Evolutionary conservation across 2,113 vertebrate species (phyloP).

Genomic region (Dipodomys merriami): DNA sequence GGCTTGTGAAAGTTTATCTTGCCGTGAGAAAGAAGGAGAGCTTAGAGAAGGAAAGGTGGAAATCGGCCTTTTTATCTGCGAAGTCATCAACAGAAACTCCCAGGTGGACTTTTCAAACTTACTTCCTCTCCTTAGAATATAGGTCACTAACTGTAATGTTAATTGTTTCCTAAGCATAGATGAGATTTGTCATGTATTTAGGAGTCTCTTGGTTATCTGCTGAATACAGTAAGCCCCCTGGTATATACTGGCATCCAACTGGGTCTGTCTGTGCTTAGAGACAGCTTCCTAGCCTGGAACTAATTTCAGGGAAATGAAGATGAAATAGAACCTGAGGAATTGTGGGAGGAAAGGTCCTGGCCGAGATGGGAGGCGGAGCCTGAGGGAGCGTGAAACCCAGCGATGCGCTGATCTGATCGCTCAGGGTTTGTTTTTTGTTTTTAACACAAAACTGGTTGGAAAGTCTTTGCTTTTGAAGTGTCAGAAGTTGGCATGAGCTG

Average conservation of each 20-base stretch:
- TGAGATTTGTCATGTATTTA: constrained; percentile 64
- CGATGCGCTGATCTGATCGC: constrained; percentile 49
- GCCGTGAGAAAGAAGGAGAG: neutral
- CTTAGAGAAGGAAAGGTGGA: neutral
- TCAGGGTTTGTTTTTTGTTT: too few species aligned
- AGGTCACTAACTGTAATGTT: constrained; percentile 36
- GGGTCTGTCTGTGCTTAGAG: constrained; percentile 44
- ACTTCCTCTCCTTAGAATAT: constrained; percentile 27
- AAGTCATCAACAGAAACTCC: neutral
- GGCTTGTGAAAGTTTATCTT: rapidly evolving
- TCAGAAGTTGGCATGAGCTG: neutral
- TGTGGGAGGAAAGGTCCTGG: neutral
- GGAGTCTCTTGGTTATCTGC: constrained; percentile 69
- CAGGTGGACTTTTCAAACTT: neutral
- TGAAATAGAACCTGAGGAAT: neutral
- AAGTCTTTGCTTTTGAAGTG: constrained; percentile 92
- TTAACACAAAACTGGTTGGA: constrained; percentile 80
- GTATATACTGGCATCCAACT: constrained; percentile 20
- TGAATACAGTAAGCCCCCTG: constrained; percentile 50
- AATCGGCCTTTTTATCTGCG: neutral
- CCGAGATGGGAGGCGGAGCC: neutral
- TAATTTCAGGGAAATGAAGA: constrained; percentile 72
- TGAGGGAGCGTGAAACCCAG: neutral
- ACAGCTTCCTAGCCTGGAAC: constrained; percentile 67
- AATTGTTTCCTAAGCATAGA: constrained; percentile 5